phyloP scores from a whole-genome alignment of 2,888 invertebrate species.

The Opisthograptis luteolata region DNA sequence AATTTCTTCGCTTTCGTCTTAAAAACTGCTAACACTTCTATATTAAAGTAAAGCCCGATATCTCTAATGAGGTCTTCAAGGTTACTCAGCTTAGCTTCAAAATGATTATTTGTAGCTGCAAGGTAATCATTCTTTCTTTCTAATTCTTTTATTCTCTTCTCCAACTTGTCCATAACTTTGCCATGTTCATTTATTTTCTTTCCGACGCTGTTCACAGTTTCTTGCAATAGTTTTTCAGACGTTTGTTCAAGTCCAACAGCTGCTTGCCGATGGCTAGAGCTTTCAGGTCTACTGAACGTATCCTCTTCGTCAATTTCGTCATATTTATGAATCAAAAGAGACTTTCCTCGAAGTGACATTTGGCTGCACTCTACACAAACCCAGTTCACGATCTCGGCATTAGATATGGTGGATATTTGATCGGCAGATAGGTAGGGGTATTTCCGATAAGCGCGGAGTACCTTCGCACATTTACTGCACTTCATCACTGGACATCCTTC shows the following conservation, averaged over 20 bases:
- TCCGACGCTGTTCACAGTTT: background rate
- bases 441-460: conserved; percentile 4
- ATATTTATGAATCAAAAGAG: background rate
- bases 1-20: conserved; percentile 1
- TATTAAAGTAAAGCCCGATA: background rate
- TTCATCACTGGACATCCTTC: background rate
- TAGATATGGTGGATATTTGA: conserved; percentile 1
- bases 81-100: background rate
- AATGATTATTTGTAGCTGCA: background rate
- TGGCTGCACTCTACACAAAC: background rate
- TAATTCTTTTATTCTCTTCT: conserved; percentile 1
- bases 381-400: background rate
- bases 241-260: background rate
- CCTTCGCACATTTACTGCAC: conserved; percentile 4
- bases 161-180: background rate
- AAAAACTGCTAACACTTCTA: background rate
- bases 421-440: conserved; percentile 1
- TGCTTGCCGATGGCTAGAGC: background rate
- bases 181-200: background rate
- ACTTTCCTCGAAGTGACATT: background rate
- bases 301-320: background rate
- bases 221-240: background rate
- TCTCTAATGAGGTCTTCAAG: conserved; percentile 1
- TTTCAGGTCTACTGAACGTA: background rate
- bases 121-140: background rate